Evolutionary conservation across 1,140 invertebrate species (phyloP), one percentile per base, ranked within the genome.

Genomic region (Aleiodes sp.): DNA sequence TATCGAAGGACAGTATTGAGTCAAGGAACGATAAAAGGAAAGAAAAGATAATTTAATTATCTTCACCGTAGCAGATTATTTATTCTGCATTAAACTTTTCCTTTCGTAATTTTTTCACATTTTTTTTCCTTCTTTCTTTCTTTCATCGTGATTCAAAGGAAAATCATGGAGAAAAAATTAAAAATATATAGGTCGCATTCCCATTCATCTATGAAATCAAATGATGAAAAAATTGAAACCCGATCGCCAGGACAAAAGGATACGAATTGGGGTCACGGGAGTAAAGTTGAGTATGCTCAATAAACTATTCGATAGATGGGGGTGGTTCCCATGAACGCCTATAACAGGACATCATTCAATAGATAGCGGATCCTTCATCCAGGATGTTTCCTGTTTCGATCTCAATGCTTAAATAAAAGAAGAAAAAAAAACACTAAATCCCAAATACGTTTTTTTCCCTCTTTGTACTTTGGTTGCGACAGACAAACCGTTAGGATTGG

Each of bases 271-370:
- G 78, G 78, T 78, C 78, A 79, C 74, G 76, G 70, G 78, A 74
- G 75, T 80, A 80, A 78, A 72, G 78, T 77, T 76, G 70, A 71
- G 71, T 71, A 72, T 72, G 72, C 70, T 75, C 78, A 78, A 80
- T 80, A 77, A 75, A 60, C 43, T 56, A 69, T 56, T 72, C 73
- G 71, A 76, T 77, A 78, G 70, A 66, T 65, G 71, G 73, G 67
- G 74, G 72, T 76, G 75, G 21, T 72, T 70, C 61, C 31, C 37
- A 71, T 69, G 68, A 70, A 74, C 67, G 46, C 12, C 19, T 24
- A 46, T 46, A 52, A 52, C 46, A 52, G 46, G 46, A 52, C 46
- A 52, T 46, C 59, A 41, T 35, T 62, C 28, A 72, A 72, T 74
- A 77, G 75, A 76, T 75, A 78, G 75, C 76, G 75, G 75, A 71